Evolutionary conservation across 2,797 vertebrate species (phyloP).

Genomic region (Xenentodon cancila): DNA sequence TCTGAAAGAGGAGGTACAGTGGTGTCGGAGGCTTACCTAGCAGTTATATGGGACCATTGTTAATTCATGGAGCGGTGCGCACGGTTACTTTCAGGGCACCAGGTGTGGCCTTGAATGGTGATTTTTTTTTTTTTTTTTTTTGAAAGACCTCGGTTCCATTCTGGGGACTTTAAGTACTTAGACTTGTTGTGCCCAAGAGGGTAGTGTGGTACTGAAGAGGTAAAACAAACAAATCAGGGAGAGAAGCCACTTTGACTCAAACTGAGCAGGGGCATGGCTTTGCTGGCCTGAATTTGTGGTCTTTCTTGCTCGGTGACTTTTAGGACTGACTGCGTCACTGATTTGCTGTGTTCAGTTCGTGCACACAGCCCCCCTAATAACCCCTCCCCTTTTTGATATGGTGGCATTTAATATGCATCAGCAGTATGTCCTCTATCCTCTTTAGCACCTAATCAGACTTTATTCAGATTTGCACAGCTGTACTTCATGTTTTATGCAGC

Average conservation of each 20-base stretch:
- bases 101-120: constrained; percentile 71
- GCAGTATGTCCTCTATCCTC: constrained; percentile 69
- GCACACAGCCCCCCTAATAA: constrained; percentile 9
- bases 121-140: background rate
- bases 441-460: constrained; percentile 82
- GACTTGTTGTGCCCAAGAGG: constrained; percentile 66
- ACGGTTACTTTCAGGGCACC: constrained; percentile 57
- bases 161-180: constrained; percentile 66
- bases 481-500: constrained; percentile 86
- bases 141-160: constrained; percentile 65
- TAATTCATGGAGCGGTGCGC: constrained; percentile 59
- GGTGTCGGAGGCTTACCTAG: constrained; percentile 41
- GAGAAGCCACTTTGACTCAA: constrained; percentile 53
- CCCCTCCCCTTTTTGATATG: constrained; percentile 39
- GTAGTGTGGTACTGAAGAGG: constrained; percentile 55
- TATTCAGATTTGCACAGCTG: constrained; percentile 84
- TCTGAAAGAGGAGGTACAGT: constrained; percentile 20
- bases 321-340: constrained; percentile 29
- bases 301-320: constrained; percentile 34
- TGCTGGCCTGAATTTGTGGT: constrained; percentile 31
- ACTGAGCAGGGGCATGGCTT: constrained; percentile 36
- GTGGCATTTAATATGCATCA: constrained; percentile 76
- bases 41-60: constrained; percentile 54
- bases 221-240: constrained; percentile 59
- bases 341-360: constrained; percentile 29